phyloP scores from a whole-genome alignment of 2,113 vertebrate species.

The Bufo gargarizans region DNA sequence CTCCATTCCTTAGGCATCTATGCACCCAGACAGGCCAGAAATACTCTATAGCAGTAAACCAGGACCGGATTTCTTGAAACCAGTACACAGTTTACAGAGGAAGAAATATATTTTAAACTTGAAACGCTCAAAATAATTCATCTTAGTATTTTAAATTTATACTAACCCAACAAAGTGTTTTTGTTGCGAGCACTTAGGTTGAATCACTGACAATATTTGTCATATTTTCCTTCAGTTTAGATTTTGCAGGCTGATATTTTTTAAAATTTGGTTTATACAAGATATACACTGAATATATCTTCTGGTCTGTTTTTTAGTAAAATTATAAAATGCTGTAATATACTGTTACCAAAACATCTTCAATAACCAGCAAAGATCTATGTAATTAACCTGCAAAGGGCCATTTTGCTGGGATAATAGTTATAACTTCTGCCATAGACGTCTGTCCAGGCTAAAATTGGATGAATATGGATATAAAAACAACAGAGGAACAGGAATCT shows the following conservation, averaged over 20 bases:
- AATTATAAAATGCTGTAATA: not conserved
- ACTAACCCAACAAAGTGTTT: constrained; percentile 9
- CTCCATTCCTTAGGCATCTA: not conserved
- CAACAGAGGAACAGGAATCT: too few relatives aligned
- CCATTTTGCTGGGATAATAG: not conserved
- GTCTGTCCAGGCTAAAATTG: not conserved
- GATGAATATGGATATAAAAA: too few relatives aligned
- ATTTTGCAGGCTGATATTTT: not conserved
- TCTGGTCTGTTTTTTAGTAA: not conserved
- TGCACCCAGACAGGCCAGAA: not conserved
- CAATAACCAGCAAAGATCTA: not conserved
- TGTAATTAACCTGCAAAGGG: not conserved
- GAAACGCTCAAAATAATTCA: not conserved
- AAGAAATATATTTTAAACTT: constrained; percentile 14
- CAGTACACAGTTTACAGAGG: constrained; percentile 9
- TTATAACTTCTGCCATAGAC: not conserved
- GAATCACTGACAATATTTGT: not conserved
- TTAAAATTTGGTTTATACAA: constrained; percentile 7
- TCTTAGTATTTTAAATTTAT: not conserved
- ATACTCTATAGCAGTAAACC: not conserved
- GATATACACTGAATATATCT: constrained; percentile 4
- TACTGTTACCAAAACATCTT: not conserved
- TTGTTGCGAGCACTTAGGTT: not conserved
- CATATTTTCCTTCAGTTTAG: constrained; percentile 8
- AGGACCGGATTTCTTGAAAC: not conserved